phyloP scores from a whole-genome alignment of 1,140 invertebrate genomes.

The Sipha flava region DNA sequence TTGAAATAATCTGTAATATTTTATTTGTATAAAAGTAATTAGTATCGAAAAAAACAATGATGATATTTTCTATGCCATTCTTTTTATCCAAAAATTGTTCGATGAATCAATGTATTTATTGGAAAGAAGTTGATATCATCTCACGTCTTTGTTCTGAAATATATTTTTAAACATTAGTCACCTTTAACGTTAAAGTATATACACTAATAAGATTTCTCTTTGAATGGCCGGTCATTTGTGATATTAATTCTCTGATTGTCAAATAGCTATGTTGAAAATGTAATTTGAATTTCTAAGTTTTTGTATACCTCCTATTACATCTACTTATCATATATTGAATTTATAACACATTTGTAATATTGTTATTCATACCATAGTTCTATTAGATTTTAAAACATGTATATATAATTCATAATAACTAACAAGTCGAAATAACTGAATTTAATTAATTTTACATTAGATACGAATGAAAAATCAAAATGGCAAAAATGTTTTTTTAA shows the following conservation, averaged over 20 bases:
- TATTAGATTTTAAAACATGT: background rate
- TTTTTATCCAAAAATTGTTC: background rate
- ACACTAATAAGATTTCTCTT: background rate
- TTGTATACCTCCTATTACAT: background rate
- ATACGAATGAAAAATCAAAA: background rate
- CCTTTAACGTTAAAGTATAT: background rate
- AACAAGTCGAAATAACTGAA: background rate
- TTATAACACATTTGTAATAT: background rate
- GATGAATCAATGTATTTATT: background rate
- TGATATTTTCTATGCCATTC: no score
- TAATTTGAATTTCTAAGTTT: constrained; percentile 6
- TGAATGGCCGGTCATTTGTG: background rate
- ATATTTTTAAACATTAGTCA: background rate
- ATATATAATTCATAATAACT: background rate
- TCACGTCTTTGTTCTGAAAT: background rate
- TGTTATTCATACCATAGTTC: background rate
- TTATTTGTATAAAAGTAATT: no score
- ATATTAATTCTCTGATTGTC: background rate
- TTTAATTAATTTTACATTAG: background rate
- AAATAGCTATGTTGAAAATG: background rate
- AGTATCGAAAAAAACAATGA: no score
- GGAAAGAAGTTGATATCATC: background rate
- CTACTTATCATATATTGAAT: background rate
- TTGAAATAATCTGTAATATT: no score
- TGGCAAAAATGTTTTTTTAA: background rate